Conservation (phyloP, 2,888 invertebrate genomes). For the Cephus spinipes region DNA sequence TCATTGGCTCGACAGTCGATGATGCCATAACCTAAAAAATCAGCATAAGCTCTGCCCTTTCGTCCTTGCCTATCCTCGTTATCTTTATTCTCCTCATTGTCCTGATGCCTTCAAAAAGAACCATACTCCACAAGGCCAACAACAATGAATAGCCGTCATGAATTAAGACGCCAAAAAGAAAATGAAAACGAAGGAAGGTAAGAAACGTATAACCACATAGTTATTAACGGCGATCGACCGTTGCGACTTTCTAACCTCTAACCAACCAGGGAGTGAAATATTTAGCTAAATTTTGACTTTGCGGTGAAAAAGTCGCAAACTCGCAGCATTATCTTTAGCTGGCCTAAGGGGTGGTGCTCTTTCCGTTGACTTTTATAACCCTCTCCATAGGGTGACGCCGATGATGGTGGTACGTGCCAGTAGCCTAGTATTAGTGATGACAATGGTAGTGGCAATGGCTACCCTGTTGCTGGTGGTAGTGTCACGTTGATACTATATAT, state of each 20-base stretch:
- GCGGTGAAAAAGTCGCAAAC: neutral
- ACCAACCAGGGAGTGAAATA: neutral
- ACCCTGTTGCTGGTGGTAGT: neutral
- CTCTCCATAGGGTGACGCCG: constrained; percentile 6
- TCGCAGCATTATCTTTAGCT: neutral
- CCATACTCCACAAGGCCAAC: too few species aligned
- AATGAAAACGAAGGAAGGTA: neutral
- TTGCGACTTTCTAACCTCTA: neutral
- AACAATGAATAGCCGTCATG: neutral
- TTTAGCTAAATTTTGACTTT: neutral
- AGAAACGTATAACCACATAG: too few species aligned
- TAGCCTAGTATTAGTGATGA: neutral
- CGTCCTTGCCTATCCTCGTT: neutral
- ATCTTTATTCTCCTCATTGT: neutral
- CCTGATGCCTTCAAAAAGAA: neutral
- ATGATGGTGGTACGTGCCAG: neutral
- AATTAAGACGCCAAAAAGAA: neutral
- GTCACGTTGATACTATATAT: neutral
- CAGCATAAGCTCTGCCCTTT: neutral
- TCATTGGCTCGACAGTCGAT: neutral
- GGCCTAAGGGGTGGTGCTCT: neutral
- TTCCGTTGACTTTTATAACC: constrained; percentile 31
- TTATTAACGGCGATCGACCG: neutral
- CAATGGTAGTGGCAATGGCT: neutral
- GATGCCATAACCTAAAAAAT: neutral